Conservation (phyloP, 2,888 invertebrate species). For the Pomacea canaliculata region DNA sequence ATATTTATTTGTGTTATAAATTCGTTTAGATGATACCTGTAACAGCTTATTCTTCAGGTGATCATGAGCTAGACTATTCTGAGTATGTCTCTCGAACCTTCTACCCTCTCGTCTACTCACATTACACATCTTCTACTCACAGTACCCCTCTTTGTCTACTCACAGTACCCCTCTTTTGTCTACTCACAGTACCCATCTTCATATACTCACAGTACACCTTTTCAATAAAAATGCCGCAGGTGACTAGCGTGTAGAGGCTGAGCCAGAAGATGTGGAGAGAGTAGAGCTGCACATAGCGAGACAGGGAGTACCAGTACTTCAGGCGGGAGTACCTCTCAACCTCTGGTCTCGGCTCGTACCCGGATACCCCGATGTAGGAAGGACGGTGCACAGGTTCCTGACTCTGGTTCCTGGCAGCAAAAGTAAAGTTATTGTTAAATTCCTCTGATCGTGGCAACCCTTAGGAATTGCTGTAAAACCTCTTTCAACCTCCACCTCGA, state of each 20-base stretch:
- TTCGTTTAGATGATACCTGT: too few species aligned
- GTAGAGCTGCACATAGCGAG: constrained; percentile 72
- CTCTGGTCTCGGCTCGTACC: not conserved
- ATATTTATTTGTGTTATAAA: too few species aligned
- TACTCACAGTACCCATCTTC: constrained; percentile 65
- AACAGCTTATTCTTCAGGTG: too few species aligned
- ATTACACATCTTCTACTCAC: constrained; percentile 65
- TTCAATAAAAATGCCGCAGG: constrained; percentile 74
- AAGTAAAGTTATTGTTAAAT: too few species aligned
- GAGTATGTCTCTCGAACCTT: too few species aligned
- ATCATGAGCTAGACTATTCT: too few species aligned
- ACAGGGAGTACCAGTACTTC: constrained; percentile 35
- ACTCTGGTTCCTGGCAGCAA: not conserved
- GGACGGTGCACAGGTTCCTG: not conserved
- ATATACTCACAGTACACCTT: constrained; percentile 39
- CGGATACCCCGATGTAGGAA: constrained; percentile 16
- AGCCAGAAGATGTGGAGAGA: constrained; percentile 75
- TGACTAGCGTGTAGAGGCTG: constrained; percentile 73
- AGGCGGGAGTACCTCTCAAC: not conserved
- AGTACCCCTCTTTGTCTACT: constrained; percentile 53
- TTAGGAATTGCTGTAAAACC: too few species aligned
- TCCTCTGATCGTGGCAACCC: too few species aligned
- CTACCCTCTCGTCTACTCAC: not conserved
- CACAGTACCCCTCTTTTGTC: constrained; percentile 41
- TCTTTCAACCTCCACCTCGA: too few species aligned